phyloP scores from a whole-genome alignment of 2,888 invertebrate species.

The Andrena bicolor region DNA sequence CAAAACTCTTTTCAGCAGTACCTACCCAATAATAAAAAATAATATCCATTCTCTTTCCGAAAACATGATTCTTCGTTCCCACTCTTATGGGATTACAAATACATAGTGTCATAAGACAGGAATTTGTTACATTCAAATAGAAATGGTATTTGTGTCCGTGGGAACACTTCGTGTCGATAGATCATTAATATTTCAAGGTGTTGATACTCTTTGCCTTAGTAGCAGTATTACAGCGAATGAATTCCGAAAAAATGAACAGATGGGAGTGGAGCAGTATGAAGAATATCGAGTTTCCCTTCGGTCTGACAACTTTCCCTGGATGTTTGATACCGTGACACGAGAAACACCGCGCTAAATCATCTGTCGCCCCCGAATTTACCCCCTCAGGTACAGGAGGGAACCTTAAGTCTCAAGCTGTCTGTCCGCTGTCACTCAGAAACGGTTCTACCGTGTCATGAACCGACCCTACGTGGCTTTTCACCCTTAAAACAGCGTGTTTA shows the following conservation, averaged over 20 bases:
- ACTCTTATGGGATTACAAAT: too few relatives aligned
- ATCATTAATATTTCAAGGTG: background rate
- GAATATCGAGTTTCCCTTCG: conserved; percentile 36
- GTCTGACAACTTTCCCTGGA: conserved; percentile 48
- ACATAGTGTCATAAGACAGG: background rate
- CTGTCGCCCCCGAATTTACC: conserved; percentile 74
- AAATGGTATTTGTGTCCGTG: background rate
- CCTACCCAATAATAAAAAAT: background rate
- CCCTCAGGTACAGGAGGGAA: conserved; percentile 69
- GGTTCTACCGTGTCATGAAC: conserved; percentile 69
- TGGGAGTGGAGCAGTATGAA: background rate
- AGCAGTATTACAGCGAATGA: background rate
- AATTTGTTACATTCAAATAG: background rate
- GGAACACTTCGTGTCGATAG: background rate
- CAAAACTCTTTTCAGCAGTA: too few relatives aligned
- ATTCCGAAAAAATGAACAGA: background rate
- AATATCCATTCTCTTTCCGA: background rate
- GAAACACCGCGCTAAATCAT: conserved; percentile 80
- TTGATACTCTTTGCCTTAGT: background rate
- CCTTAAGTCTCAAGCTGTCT: conserved; percentile 78
- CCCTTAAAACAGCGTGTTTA: conserved; percentile 77
- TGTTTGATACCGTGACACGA: conserved; percentile 77
- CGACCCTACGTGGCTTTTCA: conserved; percentile 58
- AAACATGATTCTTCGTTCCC: too few relatives aligned
- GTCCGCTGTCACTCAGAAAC: conserved; percentile 78